Base-by-base conservation (phyloP, 64 coral and sea anemone genomes). In the Stichodactyla helianthus region DNA sequence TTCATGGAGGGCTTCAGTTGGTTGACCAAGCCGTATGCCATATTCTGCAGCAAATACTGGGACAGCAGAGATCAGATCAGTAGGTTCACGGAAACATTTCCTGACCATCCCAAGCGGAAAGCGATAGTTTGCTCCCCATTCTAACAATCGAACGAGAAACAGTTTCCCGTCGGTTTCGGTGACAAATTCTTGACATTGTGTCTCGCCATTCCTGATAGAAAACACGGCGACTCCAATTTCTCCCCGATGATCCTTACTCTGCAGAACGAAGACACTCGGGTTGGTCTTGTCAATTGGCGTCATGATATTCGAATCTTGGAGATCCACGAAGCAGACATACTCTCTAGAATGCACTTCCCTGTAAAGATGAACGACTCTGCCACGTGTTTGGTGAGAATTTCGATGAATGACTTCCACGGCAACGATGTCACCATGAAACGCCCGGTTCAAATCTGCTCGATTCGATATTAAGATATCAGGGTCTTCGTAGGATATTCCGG, bases 41-140 rank as follows among this genome's bases (percentile, higher is more conserved):
- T 87, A 84, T 15, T 98, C 96, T 23, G 90, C 93, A 61, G 85
- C 83, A 52, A 98, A 83, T 10, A 98, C 71, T 9, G 93, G 79
- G 4, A 98, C 71, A 51, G 87, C 77, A 12, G 51, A 51, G 10
- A 53, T 71, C 5, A 88, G 85, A 26, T 85, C 85, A 28, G 23
- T 79, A 12, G 83, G 89, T 74, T 89, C 90, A 10, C 86, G 74
- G 23, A 98, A 87, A 67, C 62, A 90, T 22, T 92, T 89, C 31
- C 90, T 87, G 26, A 98, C 93, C 82, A 98, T 89, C n/a, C 96
- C 93, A 2, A 98, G 90, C 57, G 96, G 96, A 87, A 84, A 88
- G 51, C 93, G 90, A 65, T 94, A 98, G 57, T 86, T 94, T 52
- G 89, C 90, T 60, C 93, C 96, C 96, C 96, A 98, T 74, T 98